A percentile compares a stretch with the other conserved stretches of the same genome.
Evolutionary conservation across 2,113 vertebrate genomes (phyloP).

Genomic region (Proterorhinus semilunaris): DNA sequence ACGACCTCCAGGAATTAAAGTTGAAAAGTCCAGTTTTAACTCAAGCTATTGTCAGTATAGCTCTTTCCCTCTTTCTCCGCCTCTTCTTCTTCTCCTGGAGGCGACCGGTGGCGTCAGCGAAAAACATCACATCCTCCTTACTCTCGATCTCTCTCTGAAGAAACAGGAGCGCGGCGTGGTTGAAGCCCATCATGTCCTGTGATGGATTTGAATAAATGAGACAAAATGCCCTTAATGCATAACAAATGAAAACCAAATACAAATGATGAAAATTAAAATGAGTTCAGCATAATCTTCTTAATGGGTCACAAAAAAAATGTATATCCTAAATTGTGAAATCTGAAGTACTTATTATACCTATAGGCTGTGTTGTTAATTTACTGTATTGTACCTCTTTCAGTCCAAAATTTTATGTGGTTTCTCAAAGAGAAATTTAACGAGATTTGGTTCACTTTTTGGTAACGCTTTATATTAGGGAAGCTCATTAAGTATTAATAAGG

Average conservation of each 20-base stretch:
- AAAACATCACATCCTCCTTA: conserved; percentile 93
- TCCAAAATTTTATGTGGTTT: no score
- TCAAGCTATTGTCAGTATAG: conserved; percentile 85
- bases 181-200: conserved; percentile 93
- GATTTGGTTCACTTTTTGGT: no score
- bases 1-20: neutral
- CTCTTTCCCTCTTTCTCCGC: conserved; percentile 87
- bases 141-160: conserved; percentile 90
- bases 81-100: conserved; percentile 87
- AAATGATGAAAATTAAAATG: neutral
- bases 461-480: no score
- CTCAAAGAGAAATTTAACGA: no score
- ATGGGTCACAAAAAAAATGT: neutral
- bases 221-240: no score
- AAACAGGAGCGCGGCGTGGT: conserved; percentile 89
- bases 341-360: no score
- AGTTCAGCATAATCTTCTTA: neutral
- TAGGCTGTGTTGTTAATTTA: no score
- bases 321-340: no score
- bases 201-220: neutral
- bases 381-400: no score
- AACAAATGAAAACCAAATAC: neutral
- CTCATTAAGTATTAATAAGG: no score
- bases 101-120: conserved; percentile 87
- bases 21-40: conserved; percentile 2